Evolutionary conservation across 2,888 invertebrate species (phyloP).

Genomic region (Phortica magna): DNA sequence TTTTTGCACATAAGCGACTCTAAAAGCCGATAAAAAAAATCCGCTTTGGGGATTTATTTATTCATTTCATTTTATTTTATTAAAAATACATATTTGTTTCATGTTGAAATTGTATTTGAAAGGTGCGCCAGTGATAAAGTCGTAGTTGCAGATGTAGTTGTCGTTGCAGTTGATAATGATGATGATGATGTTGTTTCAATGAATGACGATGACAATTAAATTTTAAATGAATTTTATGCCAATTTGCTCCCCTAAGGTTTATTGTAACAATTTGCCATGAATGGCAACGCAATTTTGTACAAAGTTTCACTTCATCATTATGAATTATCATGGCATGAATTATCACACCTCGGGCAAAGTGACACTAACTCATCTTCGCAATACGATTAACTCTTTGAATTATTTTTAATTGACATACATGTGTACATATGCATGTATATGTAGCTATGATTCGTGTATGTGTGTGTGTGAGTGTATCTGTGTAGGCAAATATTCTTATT

Average conservation of each 20-base stretch:
- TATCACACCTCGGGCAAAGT: too few species aligned
- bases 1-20: neutral
- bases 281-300: too few species aligned
- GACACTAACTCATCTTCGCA: too few species aligned
- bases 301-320: too few species aligned
- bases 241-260: neutral
- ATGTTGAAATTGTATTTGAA: neutral
- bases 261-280: neutral
- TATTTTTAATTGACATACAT: neutral
- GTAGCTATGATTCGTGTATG: neutral
- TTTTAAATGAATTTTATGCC: neutral
- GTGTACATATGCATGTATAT: neutral
- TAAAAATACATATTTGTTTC: too few species aligned
- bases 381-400: too few species aligned
- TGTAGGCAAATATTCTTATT: neutral
- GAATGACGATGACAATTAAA: neutral
- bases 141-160: too few species aligned
- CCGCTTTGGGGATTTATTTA: neutral
- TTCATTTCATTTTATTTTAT: neutral
- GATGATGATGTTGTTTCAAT: neutral
- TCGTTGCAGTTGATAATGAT: neutral
- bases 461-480: neutral
- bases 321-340: too few species aligned
- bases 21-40: neutral
- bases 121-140: neutral